Percentiles rank a stretch among this genome's conserved stretches.
Conservation (phyloP, 2,797 vertebrate species). For the Myotis pilosus region DNA sequence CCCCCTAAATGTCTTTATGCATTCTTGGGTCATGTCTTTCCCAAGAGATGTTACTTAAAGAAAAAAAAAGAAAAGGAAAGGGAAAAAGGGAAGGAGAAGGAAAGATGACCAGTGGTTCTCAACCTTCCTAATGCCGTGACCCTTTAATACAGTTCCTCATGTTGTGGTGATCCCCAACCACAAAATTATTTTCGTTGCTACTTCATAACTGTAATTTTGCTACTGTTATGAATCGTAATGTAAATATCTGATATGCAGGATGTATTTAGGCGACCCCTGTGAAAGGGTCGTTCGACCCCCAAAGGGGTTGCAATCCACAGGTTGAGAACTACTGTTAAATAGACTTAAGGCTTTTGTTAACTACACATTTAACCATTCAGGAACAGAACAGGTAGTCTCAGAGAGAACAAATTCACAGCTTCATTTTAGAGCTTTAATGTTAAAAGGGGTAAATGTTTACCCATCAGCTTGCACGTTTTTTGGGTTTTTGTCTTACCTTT, state of each 20-base stretch:
- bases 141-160: too few relatives aligned
- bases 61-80: background rate
- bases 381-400: conserved; percentile 51
- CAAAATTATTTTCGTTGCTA: too few relatives aligned
- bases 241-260: too few relatives aligned
- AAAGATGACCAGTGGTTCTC: background rate
- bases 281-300: too few relatives aligned
- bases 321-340: background rate
- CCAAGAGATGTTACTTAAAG: background rate
- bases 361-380: background rate
- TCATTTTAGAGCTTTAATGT: conserved; percentile 21
- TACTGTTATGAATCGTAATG: too few relatives aligned
- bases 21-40: background rate
- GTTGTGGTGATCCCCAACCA: too few relatives aligned
- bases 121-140: too few relatives aligned
- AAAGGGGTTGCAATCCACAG: too few relatives aligned
- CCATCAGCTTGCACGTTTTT: background rate
- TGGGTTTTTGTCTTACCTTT: conserved; percentile 7
- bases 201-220: too few relatives aligned
- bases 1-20: background rate
- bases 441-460: conserved; percentile 42
- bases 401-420: background rate
- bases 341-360: background rate
- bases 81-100: background rate
- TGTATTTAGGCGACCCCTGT: too few relatives aligned